Conservation (phyloP, 2,888 invertebrate genomes). For the Pristionchus fissidentatus region DNA sequence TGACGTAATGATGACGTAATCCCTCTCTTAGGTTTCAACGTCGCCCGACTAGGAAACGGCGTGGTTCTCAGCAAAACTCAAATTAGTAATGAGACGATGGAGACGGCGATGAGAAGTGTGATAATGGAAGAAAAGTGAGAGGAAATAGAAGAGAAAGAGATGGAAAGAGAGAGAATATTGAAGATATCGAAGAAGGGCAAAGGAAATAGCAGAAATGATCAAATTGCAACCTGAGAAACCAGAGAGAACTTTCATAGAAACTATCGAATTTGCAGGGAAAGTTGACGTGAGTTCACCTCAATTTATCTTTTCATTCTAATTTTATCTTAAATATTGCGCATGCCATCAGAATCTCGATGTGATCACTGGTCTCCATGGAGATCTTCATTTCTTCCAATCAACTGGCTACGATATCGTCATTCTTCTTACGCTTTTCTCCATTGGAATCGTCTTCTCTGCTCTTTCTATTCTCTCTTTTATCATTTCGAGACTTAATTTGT, state of each 20-base stretch:
- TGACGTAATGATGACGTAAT: neutral
- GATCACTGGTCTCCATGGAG: conserved; percentile 16
- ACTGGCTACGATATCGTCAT: conserved; percentile 16
- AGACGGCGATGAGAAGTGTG: neutral
- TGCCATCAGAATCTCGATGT: neutral
- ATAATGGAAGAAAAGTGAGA: neutral
- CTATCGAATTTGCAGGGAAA: conserved; percentile 8
- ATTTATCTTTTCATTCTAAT: too few relatives aligned
- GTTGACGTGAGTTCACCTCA: conserved; percentile 19
- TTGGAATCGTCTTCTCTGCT: neutral
- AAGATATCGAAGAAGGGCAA: neutral
- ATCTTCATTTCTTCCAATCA: neutral
- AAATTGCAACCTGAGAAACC: neutral
- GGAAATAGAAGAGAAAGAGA: neutral
- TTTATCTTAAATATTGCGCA: neutral
- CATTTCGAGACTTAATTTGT: too few relatives aligned
- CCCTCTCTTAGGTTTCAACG: neutral
- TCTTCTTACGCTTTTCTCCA: neutral
- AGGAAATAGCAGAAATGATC: neutral
- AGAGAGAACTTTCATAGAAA: conserved; percentile 2
- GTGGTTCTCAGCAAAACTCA: neutral
- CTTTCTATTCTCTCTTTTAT: neutral
- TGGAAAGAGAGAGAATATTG: neutral
- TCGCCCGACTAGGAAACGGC: conserved; percentile 6
- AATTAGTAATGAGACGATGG: conserved; percentile 2